Evolutionary conservation across 2,888 invertebrate genomes (phyloP), one percentile per base, ranked within the genome.

Genomic region (Alloscopus bannaensis): DNA sequence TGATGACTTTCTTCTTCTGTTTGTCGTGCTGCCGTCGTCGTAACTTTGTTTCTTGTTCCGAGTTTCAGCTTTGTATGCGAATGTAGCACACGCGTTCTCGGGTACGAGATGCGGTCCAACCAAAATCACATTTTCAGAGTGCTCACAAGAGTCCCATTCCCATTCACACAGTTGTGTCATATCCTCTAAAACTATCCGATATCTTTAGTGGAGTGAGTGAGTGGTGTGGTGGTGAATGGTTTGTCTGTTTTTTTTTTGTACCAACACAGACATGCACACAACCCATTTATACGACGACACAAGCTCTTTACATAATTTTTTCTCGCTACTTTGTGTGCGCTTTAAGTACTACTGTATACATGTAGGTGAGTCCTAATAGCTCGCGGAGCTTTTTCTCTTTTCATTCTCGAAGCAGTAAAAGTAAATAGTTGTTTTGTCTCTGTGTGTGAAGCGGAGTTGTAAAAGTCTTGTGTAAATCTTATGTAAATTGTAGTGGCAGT

Each of bases 81-180:
- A n/a, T n/a, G n/a, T n/a, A n/a, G n/a, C n/a, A n/a, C n/a, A n/a
- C n/a, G n/a, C n/a, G n/a, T n/a, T n/a, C n/a, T n/a, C n/a, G 26
- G 45, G 40, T 65, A 64, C 42, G 45, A 40, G 22, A 40, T 62
- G 13, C 3, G 18, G 40, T 8, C 22, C 8, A 55, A 22, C 18
- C 29, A 26, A 59, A 59, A 57, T 70, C 59, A 26, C 28, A 40
- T 69, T 77, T 77, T 77, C 29, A 76, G 76, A 68, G 64, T 22
- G 64, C 76, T 77, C 76, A n/a, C n/a, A 60, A 62, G 76, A 77
- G 76, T 31, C 76, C 26, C 55, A 77, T 77, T 77, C 40, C 60
- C 55, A 55, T 62, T 60, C 76, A 69, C 50, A 62, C 40, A 42
- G 28, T 2, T 8, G 62, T 71, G 71, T 70, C 69, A 69, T 42